phyloP scores from a whole-genome alignment of 53 echinoderm and acorn worm species.

The Temnopleurus reevesii region DNA sequence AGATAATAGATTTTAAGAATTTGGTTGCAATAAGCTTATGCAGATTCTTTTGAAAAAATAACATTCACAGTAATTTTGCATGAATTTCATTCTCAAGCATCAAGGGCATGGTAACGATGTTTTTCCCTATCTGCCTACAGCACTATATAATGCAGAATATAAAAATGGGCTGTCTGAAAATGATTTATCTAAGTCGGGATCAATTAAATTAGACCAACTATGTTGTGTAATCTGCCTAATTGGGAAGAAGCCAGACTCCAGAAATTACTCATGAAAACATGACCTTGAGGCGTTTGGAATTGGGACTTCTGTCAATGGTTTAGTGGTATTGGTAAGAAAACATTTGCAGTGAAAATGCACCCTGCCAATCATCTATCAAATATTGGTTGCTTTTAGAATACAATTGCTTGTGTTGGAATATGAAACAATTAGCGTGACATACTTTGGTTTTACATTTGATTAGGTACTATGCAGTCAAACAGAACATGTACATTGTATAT shows the following conservation, averaged over 20 bases:
- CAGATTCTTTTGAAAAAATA: too few relatives aligned
- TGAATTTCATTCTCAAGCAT: too few relatives aligned
- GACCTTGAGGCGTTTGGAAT: neutral
- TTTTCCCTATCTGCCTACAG: too few relatives aligned
- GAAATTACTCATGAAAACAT: neutral
- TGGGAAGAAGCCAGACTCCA: conserved; percentile 20
- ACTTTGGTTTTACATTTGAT: neutral
- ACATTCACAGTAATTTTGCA: too few relatives aligned
- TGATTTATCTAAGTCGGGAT: neutral
- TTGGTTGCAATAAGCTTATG: too few relatives aligned
- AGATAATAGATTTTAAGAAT: too few relatives aligned
- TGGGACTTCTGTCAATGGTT: neutral
- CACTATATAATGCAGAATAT: too few relatives aligned
- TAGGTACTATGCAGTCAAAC: too few relatives aligned
- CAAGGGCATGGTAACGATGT: too few relatives aligned
- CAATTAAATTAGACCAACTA: neutral
- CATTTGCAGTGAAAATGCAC: neutral
- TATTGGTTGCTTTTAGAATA: neutral
- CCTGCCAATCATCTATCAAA: neutral
- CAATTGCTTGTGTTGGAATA: too few relatives aligned
- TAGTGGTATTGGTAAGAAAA: neutral
- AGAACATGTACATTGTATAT: too few relatives aligned
- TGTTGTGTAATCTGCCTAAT: neutral
- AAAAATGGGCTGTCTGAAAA: neutral
- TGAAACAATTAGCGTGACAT: neutral